Percentiles rank a stretch among this genome's conserved stretches.
Evolutionary conservation across 35 echinoderm and acorn worm species (phyloP).

Genomic region (Hemicentrotus pulcherrimus): DNA sequence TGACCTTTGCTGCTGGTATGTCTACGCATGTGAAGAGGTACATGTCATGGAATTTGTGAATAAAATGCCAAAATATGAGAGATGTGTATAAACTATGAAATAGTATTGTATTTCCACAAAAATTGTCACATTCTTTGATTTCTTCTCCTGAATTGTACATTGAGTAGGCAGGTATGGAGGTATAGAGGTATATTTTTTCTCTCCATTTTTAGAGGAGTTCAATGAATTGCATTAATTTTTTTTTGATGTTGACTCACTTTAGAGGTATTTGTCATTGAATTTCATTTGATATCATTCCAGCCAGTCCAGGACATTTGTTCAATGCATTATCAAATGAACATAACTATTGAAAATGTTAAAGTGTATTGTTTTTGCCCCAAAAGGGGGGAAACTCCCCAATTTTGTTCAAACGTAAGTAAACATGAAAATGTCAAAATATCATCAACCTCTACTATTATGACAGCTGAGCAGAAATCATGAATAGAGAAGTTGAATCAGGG

Average conservation of each 20-base stretch:
- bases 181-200: not conserved
- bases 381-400: not conserved
- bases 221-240: not conserved
- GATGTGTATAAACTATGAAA: not conserved
- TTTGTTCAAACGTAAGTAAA: not conserved
- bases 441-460: not conserved
- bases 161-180: not conserved
- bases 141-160: not conserved
- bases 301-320: not conserved
- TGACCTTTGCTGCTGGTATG: not conserved
- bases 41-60: not conserved
- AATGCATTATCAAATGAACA: not conserved
- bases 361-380: not conserved
- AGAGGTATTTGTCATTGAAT: not conserved
- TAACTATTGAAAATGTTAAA: not conserved
- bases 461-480: not conserved
- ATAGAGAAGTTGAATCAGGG: no score
- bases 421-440: no score
- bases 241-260: not conserved
- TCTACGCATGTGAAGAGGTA: not conserved
- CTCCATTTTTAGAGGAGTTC: not conserved
- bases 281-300: not conserved
- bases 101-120: not conserved
- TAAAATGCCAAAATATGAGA: not conserved
- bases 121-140: not conserved